Evolutionary conservation across 30 jellyfish, hydroid and myxozoan genomes (phyloP).

Genomic region (Aurelia coerulea): DNA sequence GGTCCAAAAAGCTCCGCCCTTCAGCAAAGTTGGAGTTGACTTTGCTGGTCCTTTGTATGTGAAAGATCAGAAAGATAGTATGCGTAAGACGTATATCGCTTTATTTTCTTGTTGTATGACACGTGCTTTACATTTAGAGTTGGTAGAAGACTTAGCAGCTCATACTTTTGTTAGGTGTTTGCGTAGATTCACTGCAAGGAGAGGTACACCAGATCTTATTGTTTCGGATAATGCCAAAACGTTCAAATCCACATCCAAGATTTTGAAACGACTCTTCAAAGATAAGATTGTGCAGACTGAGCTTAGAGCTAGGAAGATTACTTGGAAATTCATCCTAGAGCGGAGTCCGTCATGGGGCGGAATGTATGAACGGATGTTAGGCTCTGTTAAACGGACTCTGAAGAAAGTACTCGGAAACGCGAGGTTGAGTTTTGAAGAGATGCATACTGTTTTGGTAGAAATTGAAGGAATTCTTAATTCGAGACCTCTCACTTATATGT

Average conservation of each 20-base stretch:
- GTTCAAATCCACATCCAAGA: too few species aligned
- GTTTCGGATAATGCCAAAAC: too few species aligned
- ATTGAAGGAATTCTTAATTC: constrained; percentile 27
- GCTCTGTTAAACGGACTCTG: constrained; percentile 4
- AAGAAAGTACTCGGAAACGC: constrained; percentile 40
- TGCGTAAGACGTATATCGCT: constrained; percentile 7
- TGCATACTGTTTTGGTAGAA: constrained; percentile 29
- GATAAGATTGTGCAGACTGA: not conserved
- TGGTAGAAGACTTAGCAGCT: too few species aligned
- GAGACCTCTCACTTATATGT: not conserved
- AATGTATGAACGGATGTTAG: constrained; percentile 16
- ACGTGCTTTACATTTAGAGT: not conserved
- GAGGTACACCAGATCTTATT: too few species aligned
- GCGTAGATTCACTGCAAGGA: too few species aligned
- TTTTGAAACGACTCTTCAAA: not conserved
- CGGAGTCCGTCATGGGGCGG: constrained; percentile 49
- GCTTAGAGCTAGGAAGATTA: not conserved
- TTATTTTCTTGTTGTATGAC: constrained; percentile 13
- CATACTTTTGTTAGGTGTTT: too few species aligned
- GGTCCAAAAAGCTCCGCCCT: constrained; percentile 27
- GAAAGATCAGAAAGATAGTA: not conserved
- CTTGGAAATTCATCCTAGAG: constrained; percentile 33
- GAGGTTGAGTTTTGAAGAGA: constrained; percentile 12
- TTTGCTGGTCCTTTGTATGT: constrained; percentile 44
- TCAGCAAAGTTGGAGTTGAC: constrained; percentile 44